Percentiles rank a stretch among this genome's conserved stretches.
Conservation (phyloP, 2,113 vertebrate species). For the Lamprotornis superbus region DNA sequence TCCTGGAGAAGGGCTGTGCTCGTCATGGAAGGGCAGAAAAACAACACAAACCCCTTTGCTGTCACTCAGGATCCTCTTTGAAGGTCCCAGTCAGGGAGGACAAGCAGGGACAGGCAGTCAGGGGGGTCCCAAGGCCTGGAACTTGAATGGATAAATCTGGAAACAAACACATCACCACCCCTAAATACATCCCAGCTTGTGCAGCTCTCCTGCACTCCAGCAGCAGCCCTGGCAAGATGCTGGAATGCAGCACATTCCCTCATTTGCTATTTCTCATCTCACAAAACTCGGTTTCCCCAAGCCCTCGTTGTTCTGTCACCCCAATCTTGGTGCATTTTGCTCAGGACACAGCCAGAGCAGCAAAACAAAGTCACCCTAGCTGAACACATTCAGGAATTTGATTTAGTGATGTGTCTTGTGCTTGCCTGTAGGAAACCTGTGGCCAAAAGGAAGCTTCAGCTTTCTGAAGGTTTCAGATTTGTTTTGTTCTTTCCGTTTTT, state of each 20-base stretch:
- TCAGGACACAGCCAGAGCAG: background rate
- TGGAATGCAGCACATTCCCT: background rate
- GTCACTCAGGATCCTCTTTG: background rate
- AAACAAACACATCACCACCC: background rate
- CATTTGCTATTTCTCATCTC: background rate
- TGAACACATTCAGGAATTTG: rapidly evolving
- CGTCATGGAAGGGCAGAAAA: background rate
- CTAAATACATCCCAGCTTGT: background rate
- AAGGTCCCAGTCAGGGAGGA: background rate
- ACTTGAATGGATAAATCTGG: background rate
- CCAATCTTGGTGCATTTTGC: background rate
- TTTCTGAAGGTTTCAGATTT: too few relatives aligned
- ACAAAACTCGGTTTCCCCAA: background rate
- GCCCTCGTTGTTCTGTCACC: rapidly evolving
- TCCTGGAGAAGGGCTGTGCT: background rate
- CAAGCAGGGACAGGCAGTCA: background rate
- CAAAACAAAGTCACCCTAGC: background rate
- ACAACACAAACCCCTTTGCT: background rate
- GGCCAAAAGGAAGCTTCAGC: background rate
- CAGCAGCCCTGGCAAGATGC: background rate
- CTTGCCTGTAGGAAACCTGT: background rate
- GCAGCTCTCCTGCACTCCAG: background rate
- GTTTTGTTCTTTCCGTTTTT: too few relatives aligned
- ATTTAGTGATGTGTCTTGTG: background rate
- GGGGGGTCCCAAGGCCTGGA: background rate